A percentile compares a stretch with the other conserved stretches of the same genome.
phyloP scores from a whole-genome alignment of 2,888 invertebrate species.

The Phania funesta region DNA sequence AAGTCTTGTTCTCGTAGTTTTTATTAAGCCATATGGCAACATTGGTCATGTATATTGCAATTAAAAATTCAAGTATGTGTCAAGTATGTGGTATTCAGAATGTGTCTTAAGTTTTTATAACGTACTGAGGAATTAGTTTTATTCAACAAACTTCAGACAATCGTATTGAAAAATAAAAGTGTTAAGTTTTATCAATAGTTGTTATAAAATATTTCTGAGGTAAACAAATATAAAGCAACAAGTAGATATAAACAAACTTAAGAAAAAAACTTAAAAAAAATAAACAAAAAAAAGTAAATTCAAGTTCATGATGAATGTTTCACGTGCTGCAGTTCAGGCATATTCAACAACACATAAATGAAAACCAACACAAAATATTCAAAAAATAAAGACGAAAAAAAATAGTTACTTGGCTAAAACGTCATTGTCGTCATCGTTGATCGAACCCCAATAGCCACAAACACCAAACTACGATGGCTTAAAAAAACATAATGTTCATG shows the following conservation, averaged over 20 bases:
- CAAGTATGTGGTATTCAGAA: too few species aligned
- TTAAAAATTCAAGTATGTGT: too few species aligned
- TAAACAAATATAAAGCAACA: background rate
- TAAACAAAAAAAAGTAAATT: conserved; percentile 74
- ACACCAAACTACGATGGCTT: background rate
- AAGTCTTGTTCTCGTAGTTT: too few species aligned
- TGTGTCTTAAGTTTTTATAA: too few species aligned
- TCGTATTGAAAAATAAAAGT: too few species aligned
- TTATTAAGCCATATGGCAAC: too few species aligned
- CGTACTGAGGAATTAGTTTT: too few species aligned
- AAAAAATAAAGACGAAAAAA: conserved; percentile 39
- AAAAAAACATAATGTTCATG: conserved; percentile 18
- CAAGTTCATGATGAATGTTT: conserved; percentile 72
- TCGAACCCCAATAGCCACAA: conserved; percentile 44
- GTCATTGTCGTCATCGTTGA: conserved; percentile 58
- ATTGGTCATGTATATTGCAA: too few species aligned
- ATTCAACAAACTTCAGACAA: too few species aligned
- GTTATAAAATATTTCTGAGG: background rate
- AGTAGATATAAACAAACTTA: background rate
- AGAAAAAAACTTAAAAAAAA: conserved; percentile 31
- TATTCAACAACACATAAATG: conserved; percentile 4
- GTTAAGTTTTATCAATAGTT: background rate
- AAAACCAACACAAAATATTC: conserved; percentile 30
- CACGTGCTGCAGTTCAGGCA: conserved; percentile 68
- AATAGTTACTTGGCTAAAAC: conserved; percentile 19